A percentile compares a stretch with the other conserved stretches of the same genome.
Evolutionary conservation across 2,797 vertebrate genomes (phyloP).

Genomic region (Urocyon cinereoargenteus): DNA sequence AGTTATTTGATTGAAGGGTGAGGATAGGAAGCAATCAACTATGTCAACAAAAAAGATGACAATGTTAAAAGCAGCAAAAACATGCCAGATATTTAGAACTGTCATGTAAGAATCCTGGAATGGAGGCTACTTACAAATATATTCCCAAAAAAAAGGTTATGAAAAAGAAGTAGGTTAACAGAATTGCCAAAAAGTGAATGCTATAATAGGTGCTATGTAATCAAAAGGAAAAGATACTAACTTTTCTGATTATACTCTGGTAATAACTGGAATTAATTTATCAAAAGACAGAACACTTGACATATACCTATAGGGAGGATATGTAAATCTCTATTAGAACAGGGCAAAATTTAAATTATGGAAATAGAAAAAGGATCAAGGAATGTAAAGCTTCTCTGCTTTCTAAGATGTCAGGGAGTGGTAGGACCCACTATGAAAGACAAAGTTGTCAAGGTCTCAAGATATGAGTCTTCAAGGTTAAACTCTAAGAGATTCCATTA

Average conservation of each 20-base stretch:
- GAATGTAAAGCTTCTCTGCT: not conserved
- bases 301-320: not conserved
- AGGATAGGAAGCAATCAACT: not conserved
- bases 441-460: not conserved
- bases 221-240: not conserved
- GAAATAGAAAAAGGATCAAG: not conserved
- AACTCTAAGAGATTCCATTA: not conserved
- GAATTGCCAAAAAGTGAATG: not conserved
- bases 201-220: not conserved
- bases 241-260: conserved; percentile 27
- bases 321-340: not conserved
- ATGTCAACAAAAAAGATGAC: not conserved
- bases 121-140: not conserved
- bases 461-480: not conserved
- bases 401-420: not conserved
- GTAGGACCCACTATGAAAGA: not conserved
- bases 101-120: not conserved
- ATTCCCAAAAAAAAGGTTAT: not conserved
- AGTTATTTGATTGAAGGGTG: not conserved
- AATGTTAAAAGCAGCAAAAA: not conserved
- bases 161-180: not conserved
- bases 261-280: conserved; percentile 31
- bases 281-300: not conserved
- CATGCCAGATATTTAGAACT: not conserved
- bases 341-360: not conserved